These are phyloP conservation scores for Folsomia manolachei DNA, from an alignment of 2,888 invertebrate genomes.

Conservation along the genomic window DNA sequence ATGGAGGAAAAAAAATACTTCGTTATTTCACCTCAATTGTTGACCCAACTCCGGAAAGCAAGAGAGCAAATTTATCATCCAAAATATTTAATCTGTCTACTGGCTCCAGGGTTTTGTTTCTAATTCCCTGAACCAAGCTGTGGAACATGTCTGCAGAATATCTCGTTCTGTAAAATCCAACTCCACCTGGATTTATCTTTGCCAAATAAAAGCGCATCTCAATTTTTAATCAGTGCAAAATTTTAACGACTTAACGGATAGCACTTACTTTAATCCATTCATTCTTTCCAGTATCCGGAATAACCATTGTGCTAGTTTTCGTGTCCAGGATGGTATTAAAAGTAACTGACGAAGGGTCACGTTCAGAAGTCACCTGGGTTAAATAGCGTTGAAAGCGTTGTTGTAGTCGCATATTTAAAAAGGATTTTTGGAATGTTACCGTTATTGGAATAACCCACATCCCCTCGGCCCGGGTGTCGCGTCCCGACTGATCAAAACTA, in stretches of 20 bases:
- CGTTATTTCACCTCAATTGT: conserved; percentile 63
- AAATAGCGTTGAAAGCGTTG: no score
- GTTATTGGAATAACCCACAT: conserved; percentile 88
- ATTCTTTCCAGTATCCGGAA: conserved; percentile 65
- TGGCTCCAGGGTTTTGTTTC: conserved; percentile 75
- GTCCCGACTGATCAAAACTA: conserved; percentile 70
- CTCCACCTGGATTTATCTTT: conserved; percentile 72
- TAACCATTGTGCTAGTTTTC: conserved; percentile 64
- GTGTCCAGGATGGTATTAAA: conserved; percentile 63
- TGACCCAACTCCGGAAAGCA: conserved; percentile 79
- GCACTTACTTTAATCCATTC: conserved; percentile 75
- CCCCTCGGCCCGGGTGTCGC: conserved; percentile 52
- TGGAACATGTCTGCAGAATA: conserved; percentile 76
- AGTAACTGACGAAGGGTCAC: conserved; percentile 65
- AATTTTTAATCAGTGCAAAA: neutral
- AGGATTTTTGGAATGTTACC: no score
- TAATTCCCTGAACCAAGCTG: conserved; percentile 74
- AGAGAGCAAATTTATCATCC: conserved; percentile 89
- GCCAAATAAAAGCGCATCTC: neutral
- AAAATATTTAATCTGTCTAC: conserved; percentile 80
- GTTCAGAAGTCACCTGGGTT: conserved; percentile 73
- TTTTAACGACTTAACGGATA: neutral
- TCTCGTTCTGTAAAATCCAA: conserved; percentile 86
- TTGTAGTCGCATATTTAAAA: no score
- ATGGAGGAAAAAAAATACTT: neutral